Evolutionary conservation across 2,888 invertebrate genomes (phyloP), one percentile per base, ranked within the genome.

Genomic region (Dexiosoma caninum): DNA sequence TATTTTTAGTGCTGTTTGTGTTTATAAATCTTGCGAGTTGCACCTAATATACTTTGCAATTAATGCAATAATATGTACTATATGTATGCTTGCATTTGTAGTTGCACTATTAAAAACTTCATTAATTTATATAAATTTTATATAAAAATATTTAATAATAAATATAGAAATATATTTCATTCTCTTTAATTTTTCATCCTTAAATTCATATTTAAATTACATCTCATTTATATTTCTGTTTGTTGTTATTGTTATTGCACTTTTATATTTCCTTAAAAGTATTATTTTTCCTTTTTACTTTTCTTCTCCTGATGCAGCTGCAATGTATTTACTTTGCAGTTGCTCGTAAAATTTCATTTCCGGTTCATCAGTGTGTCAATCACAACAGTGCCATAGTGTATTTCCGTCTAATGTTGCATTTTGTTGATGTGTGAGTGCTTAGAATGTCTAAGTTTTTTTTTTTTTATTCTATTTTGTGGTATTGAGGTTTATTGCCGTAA

Each of bases 291-390:
- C 16, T 32, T 30, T 30, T 55, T n/a, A 9, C 14, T 21, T 57
- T 0, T n/a, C 21, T 23, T 2, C 19, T 69, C 12, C 14, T 55
- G 9, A 35, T 16, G 49, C n/a, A 19, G 10, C 59, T 53, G 51
- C 42, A 14, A 6, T 23, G n/a, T 16, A 35, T 44, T 60, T 40
- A 35, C 37, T 76, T 71, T 62, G 9, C 66, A 53, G 66, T 46
- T 71, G 53, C 40, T 76, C 37, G 76, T 21, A 46, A 76, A 80
- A 80, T 76, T 76, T 76, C 76, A 80, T 80, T 80, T 80, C 80
- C 80, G 76, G 40, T 80, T 80, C 80, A 76, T 71, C 71, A 80
- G 76, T 60, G 55, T 76, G 80, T 80, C 80, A 80, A 80, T 80
- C 80, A 76, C 80, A 71, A 71, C 60, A 46, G 60, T 71, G 66